Conservation (phyloP, 2,113 vertebrate species). For the Xiphias gladius region DNA sequence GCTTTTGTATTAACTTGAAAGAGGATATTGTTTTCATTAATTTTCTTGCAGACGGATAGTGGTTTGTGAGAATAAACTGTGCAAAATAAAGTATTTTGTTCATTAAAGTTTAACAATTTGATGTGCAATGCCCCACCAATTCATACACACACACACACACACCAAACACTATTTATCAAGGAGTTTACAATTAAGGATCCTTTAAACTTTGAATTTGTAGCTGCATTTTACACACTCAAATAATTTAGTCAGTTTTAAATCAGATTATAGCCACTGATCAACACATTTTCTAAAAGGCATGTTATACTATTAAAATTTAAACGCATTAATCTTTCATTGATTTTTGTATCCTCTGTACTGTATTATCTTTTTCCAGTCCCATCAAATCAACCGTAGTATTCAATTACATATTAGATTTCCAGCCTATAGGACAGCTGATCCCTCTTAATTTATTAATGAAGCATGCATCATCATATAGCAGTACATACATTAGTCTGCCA, state of each 20-base stretch:
- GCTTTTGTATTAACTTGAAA: neutral
- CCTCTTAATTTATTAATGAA: slow-evolving; percentile 24
- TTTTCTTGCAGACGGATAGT: neutral
- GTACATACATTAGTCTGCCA: neutral
- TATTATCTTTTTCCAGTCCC: neutral
- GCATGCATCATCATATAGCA: neutral
- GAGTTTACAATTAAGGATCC: neutral
- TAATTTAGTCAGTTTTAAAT: neutral
- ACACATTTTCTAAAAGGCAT: neutral
- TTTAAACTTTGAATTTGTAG: neutral
- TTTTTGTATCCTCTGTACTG: neutral
- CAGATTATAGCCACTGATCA: neutral
- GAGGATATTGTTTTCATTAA: too few relatives aligned
- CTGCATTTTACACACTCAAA: neutral
- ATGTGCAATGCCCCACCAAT: neutral
- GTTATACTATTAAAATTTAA: neutral
- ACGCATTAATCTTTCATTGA: neutral
- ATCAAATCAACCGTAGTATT: neutral
- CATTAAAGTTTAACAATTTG: neutral
- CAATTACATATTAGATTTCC: slow-evolving; percentile 26
- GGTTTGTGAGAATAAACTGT: neutral
- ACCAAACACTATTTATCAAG: neutral
- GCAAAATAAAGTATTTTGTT: neutral
- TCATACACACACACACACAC: neutral
- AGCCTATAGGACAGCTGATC: neutral